Evolutionary conservation across 2,888 invertebrate species (phyloP), one percentile per base, ranked within the genome.

Genomic region (Microctonus brassicae): DNA sequence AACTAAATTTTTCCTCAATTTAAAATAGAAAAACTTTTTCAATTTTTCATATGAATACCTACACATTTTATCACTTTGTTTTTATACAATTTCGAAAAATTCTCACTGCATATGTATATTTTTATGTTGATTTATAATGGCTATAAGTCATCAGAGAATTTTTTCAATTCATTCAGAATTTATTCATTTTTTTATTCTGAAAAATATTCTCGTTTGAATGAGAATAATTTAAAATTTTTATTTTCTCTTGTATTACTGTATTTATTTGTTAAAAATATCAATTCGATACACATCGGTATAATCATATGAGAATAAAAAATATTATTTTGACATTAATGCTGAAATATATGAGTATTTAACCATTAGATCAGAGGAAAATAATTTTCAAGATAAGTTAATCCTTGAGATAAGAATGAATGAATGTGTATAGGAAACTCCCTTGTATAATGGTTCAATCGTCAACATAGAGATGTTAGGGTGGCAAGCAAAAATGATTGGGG

Each of bases 331-430:
- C 69, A 64, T 74, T 87, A 87, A 87, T 86, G 79, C 87, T 86
- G 82, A 87, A 86, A 87, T 87, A n/a, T 47, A 87, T 87, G 84
- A 84, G 84, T 86, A 83, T 87, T 86, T 87, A 87, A 86, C 83
- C 82, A 76, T 83, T 86, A 86, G 87, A 86, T 85, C 84, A 81
- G 82, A 82, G 86, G 86, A 87, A 87, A 87, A 87, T 87, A 86
- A 86, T n/a, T 84, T 84, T 80, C 72, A 78, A 86, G 87, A 87
- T 87, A 87, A 84, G 83, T 84, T 87, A 87, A 87, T 86, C 87
- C 86, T 74, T 58, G 76, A 85, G 87, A 87, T 87, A 87, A 87
- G 82, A 74, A 62, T 60, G 29, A 29, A 7, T 3, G 29, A 5
- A 63, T 17, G 4, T 17, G 47, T 17, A 47, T 47, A 17, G 47